A percentile compares a stretch with the other conserved stretches of the same genome.
These are phyloP conservation scores for Venusia cambrica DNA, from an alignment of 2,888 invertebrate species.

Conservation along the genomic window DNA sequence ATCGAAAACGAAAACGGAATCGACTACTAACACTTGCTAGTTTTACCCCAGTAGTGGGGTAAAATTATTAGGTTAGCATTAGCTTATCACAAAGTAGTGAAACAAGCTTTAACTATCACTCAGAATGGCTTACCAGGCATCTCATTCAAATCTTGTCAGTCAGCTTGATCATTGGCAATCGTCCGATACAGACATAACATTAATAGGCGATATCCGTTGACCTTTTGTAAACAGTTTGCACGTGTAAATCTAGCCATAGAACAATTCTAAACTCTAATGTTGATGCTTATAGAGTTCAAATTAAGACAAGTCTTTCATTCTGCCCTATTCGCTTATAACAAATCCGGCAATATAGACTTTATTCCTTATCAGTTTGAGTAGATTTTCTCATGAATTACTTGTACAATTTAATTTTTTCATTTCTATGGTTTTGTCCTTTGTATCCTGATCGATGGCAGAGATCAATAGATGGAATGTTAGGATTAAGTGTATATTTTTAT, in stretches of 20 bases:
- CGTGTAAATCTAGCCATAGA: constrained; percentile 42
- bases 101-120: constrained; percentile 7
- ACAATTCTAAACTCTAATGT: constrained; percentile 32
- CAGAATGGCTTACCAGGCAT: constrained; percentile 20
- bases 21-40: too few species aligned
- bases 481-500: constrained; percentile 41
- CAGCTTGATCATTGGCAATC: constrained; percentile 67
- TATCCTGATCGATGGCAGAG: constrained; percentile 57
- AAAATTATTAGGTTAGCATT: too few species aligned
- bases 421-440: constrained; percentile 27
- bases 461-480: constrained; percentile 59
- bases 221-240: constrained; percentile 62
- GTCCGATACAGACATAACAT: constrained; percentile 64
- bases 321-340: neutral
- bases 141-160: constrained; percentile 31
- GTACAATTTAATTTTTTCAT: constrained; percentile 26
- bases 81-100: too few species aligned
- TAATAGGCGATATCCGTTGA: constrained; percentile 75
- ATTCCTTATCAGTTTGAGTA: neutral
- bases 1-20: too few species aligned
- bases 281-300: constrained; percentile 18
- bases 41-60: too few species aligned
- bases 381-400: too few species aligned
- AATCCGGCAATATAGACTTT: constrained; percentile 1
- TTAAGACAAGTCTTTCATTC: constrained; percentile 4